phyloP scores from a whole-genome alignment of 2,113 vertebrate species.

The Platichthys flesus region DNA sequence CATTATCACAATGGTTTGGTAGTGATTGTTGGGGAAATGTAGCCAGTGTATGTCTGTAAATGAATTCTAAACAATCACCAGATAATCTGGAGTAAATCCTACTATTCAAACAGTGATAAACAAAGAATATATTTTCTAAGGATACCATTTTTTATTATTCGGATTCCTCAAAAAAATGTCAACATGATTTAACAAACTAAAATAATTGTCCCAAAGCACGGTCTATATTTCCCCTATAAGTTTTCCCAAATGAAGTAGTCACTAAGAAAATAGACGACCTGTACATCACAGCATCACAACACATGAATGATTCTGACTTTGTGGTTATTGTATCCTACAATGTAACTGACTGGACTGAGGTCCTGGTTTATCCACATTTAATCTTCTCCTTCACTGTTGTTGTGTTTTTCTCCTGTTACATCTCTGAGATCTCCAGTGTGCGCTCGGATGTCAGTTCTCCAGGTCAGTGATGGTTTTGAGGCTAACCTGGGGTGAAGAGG shows the following conservation, averaged over 20 bases:
- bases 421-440: constrained; percentile 60
- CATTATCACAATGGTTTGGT: background rate
- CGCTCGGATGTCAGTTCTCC: constrained; percentile 59
- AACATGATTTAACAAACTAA: background rate
- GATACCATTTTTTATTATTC: no score
- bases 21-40: no score
- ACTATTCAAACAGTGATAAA: no score
- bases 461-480: constrained; percentile 66
- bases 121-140: no score
- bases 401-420: constrained; percentile 66
- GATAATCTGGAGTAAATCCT: no score
- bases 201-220: no score
- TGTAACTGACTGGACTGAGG: background rate
- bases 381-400: constrained; percentile 37
- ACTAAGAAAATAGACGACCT: no score
- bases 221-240: background rate
- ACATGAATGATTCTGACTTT: background rate
- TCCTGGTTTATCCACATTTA: constrained; percentile 41
- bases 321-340: background rate
- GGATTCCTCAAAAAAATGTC: background rate
- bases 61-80: no score
- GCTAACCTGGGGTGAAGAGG: constrained; percentile 68
- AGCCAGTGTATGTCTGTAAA: no score
- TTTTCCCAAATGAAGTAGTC: background rate
- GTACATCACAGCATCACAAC: no score